Conservation (phyloP, 2,113 vertebrate genomes). For the Corvus hawaiiensis region DNA sequence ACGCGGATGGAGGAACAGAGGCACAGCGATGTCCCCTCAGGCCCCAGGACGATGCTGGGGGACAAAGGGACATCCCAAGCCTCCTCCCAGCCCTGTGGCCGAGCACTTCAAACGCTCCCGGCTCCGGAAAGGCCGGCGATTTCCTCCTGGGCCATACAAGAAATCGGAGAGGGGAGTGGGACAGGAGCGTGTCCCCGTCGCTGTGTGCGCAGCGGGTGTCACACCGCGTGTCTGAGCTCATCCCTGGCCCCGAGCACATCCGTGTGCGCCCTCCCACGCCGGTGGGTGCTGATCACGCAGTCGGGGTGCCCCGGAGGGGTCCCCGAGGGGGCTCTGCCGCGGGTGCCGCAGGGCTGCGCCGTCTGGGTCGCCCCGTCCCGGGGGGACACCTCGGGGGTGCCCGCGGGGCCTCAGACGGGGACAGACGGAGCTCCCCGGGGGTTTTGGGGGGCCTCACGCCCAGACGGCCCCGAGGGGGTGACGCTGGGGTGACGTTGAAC, state of each 20-base stretch:
- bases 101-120: background rate
- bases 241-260: background rate
- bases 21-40: background rate
- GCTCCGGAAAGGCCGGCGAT: background rate
- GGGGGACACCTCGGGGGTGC: background rate
- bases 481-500: background rate
- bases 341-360: background rate
- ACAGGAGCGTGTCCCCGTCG: background rate
- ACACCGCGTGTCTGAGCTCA: background rate
- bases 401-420: background rate
- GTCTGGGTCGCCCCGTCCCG: background rate
- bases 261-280: background rate
- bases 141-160: conserved; percentile 24
- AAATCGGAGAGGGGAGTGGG: background rate
- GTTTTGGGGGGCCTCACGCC: background rate
- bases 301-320: background rate
- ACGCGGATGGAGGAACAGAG: background rate
- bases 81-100: background rate
- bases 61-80: background rate
- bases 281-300: background rate
- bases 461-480: background rate
- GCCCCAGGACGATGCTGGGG: background rate
- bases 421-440: background rate
- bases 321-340: background rate
- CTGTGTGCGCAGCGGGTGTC: background rate